Conservation (phyloP, 2,797 vertebrate species). For the Salmo trutta region DNA sequence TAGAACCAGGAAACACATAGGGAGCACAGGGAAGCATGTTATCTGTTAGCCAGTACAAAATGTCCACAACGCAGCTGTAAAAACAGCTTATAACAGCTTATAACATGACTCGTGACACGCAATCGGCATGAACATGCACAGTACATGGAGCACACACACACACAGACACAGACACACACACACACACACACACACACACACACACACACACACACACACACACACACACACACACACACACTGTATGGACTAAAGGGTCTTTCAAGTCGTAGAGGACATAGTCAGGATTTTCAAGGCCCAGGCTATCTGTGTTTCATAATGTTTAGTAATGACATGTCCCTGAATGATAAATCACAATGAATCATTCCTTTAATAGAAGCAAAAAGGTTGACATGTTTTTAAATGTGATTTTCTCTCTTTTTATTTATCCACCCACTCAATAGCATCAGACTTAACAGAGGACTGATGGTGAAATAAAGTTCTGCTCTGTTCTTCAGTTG, state of each 20-base stretch:
- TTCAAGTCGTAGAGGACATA: constrained; percentile 33
- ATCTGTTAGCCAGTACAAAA: constrained; percentile 34
- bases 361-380: constrained; percentile 42
- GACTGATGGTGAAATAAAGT: constrained; percentile 35
- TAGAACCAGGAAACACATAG: constrained; percentile 14
- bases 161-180: too few species aligned
- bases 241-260: constrained; percentile 11
- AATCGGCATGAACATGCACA: constrained; percentile 4
- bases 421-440: not conserved
- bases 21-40: constrained; percentile 25
- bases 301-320: constrained; percentile 24
- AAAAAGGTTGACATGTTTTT: constrained; percentile 42
- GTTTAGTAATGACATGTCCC: constrained; percentile 32
- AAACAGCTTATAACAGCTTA: not conserved
- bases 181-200: too few species aligned
- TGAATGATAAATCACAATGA: constrained; percentile 41
- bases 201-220: too few species aligned
- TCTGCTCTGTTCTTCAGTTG: not conserved
- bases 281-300: constrained; percentile 3
- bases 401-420: constrained; percentile 7
- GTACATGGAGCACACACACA: constrained; percentile 10
- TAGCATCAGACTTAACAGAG: constrained; percentile 39
- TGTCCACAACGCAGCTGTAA: constrained; percentile 17
- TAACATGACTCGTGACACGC: not conserved
- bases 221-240: too few species aligned